Evolutionary conservation across 2,797 vertebrate species (phyloP), one percentile per base, ranked within the genome.

Genomic region (Paedocypris micromegethes): DNA sequence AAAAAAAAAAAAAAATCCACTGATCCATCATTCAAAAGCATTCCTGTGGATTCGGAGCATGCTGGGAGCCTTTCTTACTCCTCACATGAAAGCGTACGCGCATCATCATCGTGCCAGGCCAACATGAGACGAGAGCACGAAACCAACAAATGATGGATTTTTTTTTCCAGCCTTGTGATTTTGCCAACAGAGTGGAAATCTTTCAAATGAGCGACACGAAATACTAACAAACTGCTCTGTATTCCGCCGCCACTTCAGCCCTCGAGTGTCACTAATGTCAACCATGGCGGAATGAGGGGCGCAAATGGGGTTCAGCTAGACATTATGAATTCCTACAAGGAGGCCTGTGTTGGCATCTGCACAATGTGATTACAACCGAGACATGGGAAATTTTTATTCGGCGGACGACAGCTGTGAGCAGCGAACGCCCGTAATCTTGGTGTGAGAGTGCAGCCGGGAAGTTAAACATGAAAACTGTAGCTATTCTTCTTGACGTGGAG

Each of bases 281-380:
- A 5, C 43, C 60, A 64, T 4, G 43, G 53, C 44, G 67, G 64
- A 60, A 72, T 42, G 54, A 56, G 67, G 23, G 51, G 60, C 60
- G 51, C 52, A 63, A 70, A 65, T 39, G 45, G 66, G 75, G 60
- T 72, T 50, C 60, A 60, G 56, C 66, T 68, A 8, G 45, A 43
- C 78, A 75, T 82, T 80, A 83, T 79, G 77, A 79, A 83, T 70
- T 81, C 75, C 23, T 23, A 79, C 72, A 76, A 66, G 64, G 74
- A 73, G 81, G 74, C 53, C 53, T 23, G 39, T 56, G 52, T 56
- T 66, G 77, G 72, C 66, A 49, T 59, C 47, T 57, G 67, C 72
- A 72, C 74, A 52, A 64, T 70, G 66, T 58, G 50, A 62, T 63
- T 72, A 72, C 68, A 65, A 73, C 47, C 45, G 59, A 70, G 66